A percentile compares a stretch with the other conserved stretches of the same genome.
These are phyloP conservation scores for Tipula unca DNA, from an alignment of 2,888 invertebrate genomes.

Conservation along the genomic window DNA sequence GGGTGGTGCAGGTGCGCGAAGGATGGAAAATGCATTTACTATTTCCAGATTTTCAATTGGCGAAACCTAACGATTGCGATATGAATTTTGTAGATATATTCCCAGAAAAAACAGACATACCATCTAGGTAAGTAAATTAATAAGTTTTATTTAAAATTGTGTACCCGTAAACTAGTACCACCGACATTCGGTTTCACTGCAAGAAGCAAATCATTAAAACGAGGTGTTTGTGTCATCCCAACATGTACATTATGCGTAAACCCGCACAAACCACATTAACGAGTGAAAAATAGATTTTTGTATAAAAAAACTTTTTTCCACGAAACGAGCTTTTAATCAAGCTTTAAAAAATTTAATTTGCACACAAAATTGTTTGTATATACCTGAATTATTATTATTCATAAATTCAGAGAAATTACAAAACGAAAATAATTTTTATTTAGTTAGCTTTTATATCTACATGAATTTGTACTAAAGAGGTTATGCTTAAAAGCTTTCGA, in stretches of 20 bases:
- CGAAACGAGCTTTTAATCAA: too few relatives aligned
- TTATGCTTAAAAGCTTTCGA: background rate
- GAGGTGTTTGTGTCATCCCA: too few relatives aligned
- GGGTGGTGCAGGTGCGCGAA: slow-evolving; percentile 56
- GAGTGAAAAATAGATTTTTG: too few relatives aligned
- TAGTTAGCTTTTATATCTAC: background rate
- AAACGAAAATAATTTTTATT: background rate
- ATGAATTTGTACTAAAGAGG: background rate
- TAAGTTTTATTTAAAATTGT: too few relatives aligned
- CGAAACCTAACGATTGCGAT: slow-evolving; percentile 68
- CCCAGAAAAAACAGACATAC: slow-evolving; percentile 53
- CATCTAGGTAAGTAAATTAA: slow-evolving; percentile 40
- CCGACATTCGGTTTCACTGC: too few relatives aligned
- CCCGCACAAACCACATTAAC: too few relatives aligned
- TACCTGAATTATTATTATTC: background rate
- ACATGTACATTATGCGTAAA: too few relatives aligned
- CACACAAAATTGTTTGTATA: background rate
- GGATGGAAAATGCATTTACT: slow-evolving; percentile 61
- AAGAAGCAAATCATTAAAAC: too few relatives aligned
- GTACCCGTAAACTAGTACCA: too few relatives aligned
- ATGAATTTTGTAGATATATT: slow-evolving; percentile 69
- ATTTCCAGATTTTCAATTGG: slow-evolving; percentile 56
- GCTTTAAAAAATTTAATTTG: too few relatives aligned
- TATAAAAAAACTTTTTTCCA: too few relatives aligned
- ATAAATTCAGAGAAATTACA: background rate